Evolutionary conservation across 2,797 vertebrate species (phyloP).

Genomic region (Avahi laniger): DNA sequence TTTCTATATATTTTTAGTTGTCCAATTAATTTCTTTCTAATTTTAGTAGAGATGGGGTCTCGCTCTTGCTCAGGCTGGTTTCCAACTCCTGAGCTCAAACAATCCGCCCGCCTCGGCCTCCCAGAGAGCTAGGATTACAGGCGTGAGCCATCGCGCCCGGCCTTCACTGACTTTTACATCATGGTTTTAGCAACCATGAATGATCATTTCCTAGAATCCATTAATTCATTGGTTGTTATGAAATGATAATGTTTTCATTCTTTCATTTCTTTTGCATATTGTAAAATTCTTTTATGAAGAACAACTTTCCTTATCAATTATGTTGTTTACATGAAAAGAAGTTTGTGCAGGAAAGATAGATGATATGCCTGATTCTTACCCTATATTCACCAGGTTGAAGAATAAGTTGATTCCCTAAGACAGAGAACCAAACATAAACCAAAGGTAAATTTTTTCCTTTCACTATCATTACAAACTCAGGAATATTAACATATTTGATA

Average conservation of each 20-base stretch:
- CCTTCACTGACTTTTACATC: neutral
- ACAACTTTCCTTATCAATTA: neutral
- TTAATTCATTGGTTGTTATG: neutral
- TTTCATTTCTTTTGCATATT: neutral
- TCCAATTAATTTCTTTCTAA: too few species aligned
- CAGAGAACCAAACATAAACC: neutral
- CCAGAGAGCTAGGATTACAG: too few species aligned
- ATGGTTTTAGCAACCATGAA: neutral
- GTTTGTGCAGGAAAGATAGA: neutral
- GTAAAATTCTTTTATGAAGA: neutral
- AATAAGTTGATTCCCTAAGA: neutral
- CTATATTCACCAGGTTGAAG: neutral
- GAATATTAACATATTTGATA: neutral
- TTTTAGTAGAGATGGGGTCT: too few species aligned
- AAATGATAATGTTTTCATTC: neutral
- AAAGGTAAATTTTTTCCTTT: neutral
- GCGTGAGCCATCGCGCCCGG: too few species aligned
- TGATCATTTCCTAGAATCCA: neutral
- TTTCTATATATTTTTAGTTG: too few species aligned
- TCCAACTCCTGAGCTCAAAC: too few species aligned
- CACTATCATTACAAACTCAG: neutral
- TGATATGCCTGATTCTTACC: neutral
- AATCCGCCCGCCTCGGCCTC: too few species aligned
- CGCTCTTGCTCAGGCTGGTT: too few species aligned
- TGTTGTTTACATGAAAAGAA: neutral